Percentiles rank a stretch among this genome's conserved stretches.
Evolutionary conservation across 2,888 invertebrate species (phyloP).

Genomic region (Eilema caniola): DNA sequence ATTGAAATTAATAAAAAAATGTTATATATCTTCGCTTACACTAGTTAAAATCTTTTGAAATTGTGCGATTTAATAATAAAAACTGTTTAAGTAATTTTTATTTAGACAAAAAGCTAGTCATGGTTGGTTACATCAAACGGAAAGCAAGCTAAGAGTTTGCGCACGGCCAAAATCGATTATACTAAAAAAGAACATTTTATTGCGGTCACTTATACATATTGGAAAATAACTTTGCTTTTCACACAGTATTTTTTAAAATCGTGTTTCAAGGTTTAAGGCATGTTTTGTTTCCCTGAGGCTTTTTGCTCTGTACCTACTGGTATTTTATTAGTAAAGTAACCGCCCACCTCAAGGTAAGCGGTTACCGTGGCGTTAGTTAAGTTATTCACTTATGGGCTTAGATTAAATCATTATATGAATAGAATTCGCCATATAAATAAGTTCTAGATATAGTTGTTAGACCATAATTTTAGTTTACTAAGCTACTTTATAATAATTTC

Average conservation of each 20-base stretch:
- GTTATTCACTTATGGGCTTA: not conserved
- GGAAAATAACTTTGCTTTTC: not conserved
- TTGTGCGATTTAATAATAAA: not conserved
- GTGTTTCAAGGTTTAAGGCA: not conserved
- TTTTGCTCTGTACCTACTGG: not conserved
- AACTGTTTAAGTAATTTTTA: not conserved
- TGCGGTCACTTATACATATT: slow-evolving; percentile 2
- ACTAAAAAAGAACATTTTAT: not conserved
- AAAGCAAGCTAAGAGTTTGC: not conserved
- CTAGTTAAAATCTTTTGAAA: not conserved
- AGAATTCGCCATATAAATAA: slow-evolving; percentile 38
- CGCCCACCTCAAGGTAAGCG: not conserved
- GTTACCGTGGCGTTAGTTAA: not conserved
- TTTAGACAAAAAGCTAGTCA: not conserved
- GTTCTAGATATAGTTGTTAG: slow-evolving; percentile 9
- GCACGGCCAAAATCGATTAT: not conserved
- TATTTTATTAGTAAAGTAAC: not conserved
- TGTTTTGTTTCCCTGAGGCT: not conserved
- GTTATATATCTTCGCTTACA: not conserved
- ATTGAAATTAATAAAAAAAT: not conserved
- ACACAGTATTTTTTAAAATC: slow-evolving; percentile 3
- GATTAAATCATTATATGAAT: not conserved
- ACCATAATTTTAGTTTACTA: not conserved
- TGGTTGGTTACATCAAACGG: not conserved
- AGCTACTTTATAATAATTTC: not conserved